Evolutionary conservation across 2,888 invertebrate species (phyloP).

Genomic region (Melieria omissa): DNA sequence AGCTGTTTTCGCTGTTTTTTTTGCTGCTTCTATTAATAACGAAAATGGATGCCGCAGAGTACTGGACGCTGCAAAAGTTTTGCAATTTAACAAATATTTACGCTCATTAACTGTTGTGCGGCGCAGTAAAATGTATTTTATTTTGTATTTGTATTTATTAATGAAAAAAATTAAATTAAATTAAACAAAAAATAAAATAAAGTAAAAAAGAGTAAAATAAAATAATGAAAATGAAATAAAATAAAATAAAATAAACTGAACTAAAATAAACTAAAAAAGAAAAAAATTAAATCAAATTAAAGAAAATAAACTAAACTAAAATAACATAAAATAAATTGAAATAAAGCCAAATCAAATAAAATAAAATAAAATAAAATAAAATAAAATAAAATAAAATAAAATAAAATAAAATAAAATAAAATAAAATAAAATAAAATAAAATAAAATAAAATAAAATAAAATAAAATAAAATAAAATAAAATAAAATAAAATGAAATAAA

Average conservation of each 20-base stretch:
- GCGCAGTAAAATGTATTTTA: too few species aligned
- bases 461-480: slow-evolving; percentile 1
- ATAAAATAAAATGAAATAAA: not conserved
- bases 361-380: slow-evolving; percentile 6
- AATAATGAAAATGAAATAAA: slow-evolving; percentile 8
- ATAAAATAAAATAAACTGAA: not conserved
- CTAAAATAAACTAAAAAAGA: not conserved
- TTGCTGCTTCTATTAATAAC: too few species aligned
- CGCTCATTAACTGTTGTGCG: too few species aligned
- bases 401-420: slow-evolving; percentile 4
- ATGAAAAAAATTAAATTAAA: too few species aligned
- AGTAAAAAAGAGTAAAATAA: not conserved
- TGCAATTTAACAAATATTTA: too few species aligned
- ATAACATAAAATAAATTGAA: not conserved
- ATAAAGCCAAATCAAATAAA: not conserved
- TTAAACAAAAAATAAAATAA: not conserved
- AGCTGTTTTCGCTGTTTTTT: too few species aligned
- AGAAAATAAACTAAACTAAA: slow-evolving; percentile 4
- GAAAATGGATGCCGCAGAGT: too few species aligned
- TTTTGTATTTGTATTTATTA: too few species aligned
- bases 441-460: slow-evolving; percentile 7
- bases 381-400: not conserved
- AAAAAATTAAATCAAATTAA: not conserved
- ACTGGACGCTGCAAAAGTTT: too few species aligned
- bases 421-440: not conserved